These are phyloP conservation scores for Drosophila cardini DNA, from an alignment of 1,140 invertebrate species.

Conservation along the genomic window DNA sequence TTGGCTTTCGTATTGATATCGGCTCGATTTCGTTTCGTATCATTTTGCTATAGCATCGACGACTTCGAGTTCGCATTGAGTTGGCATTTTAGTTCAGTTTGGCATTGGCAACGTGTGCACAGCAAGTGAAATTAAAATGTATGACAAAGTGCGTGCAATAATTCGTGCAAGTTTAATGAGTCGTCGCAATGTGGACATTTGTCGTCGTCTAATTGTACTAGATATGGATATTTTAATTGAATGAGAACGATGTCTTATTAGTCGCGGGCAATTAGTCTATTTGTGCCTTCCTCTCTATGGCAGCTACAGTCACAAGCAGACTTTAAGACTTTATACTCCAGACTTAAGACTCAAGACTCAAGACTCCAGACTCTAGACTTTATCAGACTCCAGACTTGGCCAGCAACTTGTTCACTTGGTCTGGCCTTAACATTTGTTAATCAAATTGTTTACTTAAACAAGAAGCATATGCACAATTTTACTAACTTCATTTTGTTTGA, in stretches of 20 bases:
- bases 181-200: slow-evolving; percentile 81
- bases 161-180: slow-evolving; percentile 85
- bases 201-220: slow-evolving; percentile 79
- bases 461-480: slow-evolving; percentile 11
- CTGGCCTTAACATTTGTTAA: slow-evolving; percentile 61
- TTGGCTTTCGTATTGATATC: slow-evolving; percentile 21
- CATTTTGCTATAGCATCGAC: slow-evolving; percentile 2
- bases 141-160: slow-evolving; percentile 85
- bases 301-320: background rate
- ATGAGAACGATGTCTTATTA: slow-evolving; percentile 83
- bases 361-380: slow-evolving; percentile 3
- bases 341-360: slow-evolving; percentile 1
- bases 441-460: slow-evolving; percentile 50
- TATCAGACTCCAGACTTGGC: slow-evolving; percentile 49
- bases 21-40: slow-evolving; percentile 38
- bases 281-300: slow-evolving; percentile 41
- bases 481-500: too few relatives aligned
- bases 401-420: slow-evolving; percentile 10
- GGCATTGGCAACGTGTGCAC: slow-evolving; percentile 8
- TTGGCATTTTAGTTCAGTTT: background rate
- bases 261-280: slow-evolving; percentile 76
- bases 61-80: too few relatives aligned
- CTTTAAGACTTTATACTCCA: slow-evolving; percentile 19
- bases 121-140: slow-evolving; percentile 84
- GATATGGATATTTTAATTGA: slow-evolving; percentile 84